These are phyloP conservation scores for Stenurella melanura DNA, from an alignment of 2,888 invertebrate species.

Conservation along the genomic window DNA sequence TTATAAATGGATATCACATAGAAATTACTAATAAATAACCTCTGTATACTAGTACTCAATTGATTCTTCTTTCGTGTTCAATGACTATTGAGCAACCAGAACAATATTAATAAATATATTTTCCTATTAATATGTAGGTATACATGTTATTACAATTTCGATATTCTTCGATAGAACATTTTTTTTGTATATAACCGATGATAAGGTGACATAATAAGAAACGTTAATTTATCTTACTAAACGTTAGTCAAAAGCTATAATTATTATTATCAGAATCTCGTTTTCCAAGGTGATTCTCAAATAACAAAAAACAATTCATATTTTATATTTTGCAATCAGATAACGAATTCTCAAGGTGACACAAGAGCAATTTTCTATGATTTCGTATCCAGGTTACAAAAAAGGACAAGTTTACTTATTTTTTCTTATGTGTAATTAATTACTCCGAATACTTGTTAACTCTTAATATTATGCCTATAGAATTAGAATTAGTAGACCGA, in stretches of 20 bases:
- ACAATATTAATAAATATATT: no score
- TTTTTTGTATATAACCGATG: background rate
- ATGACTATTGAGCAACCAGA: no score
- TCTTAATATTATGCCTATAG: background rate
- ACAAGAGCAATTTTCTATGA: constrained; percentile 4
- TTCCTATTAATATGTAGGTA: no score
- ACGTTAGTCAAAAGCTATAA: background rate
- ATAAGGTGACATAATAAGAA: background rate
- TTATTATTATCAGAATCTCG: constrained; percentile 10
- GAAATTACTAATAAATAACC: no score
- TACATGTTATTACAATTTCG: background rate
- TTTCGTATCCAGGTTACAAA: constrained; percentile 24
- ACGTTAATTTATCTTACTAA: background rate
- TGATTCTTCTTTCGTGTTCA: no score
- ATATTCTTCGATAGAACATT: background rate
- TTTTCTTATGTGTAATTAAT: background rate
- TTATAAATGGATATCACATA: no score
- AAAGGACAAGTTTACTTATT: constrained; percentile 13
- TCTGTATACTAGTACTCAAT: no score
- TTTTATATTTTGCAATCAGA: constrained; percentile 28
- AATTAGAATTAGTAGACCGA: no score
- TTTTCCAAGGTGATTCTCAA: constrained; percentile 16
- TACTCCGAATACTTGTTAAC: background rate
- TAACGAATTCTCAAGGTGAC: constrained; percentile 16
- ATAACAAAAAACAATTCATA: constrained; percentile 9